These are phyloP conservation scores for Willisornis vidua DNA, from an alignment of 2,113 vertebrate genomes.

Conservation along the genomic window DNA sequence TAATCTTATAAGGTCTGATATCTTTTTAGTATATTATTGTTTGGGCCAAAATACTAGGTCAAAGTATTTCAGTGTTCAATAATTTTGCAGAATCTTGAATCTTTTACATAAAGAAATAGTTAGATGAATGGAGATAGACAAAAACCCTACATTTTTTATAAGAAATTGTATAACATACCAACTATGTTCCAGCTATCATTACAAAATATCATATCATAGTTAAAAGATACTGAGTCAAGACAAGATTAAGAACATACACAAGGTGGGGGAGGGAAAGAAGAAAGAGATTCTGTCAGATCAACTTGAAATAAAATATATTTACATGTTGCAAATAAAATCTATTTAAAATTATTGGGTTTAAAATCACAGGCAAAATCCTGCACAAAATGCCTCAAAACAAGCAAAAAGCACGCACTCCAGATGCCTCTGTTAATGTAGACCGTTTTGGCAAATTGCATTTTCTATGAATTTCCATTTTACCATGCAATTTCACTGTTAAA, in stretches of 20 bases:
- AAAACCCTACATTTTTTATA: neutral
- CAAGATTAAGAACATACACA: neutral
- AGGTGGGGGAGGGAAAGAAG: accelerated
- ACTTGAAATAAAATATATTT: neutral
- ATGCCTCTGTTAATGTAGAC: neutral
- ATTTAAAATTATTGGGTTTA: neutral
- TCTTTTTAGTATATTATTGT: neutral
- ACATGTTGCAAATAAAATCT: neutral
- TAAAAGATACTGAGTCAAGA: neutral
- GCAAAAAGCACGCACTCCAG: neutral
- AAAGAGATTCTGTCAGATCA: neutral
- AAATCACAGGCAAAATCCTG: neutral
- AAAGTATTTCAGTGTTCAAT: neutral
- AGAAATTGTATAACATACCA: neutral
- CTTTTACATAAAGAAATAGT: neutral
- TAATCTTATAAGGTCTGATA: neutral
- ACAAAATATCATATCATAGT: neutral
- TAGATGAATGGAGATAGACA: neutral
- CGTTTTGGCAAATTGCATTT: neutral
- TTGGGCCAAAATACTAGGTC: neutral
- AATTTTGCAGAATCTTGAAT: neutral
- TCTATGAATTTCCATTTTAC: neutral
- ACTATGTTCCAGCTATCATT: neutral
- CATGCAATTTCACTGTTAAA: neutral
- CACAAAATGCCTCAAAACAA: accelerated